Evolutionary conservation across 2,113 vertebrate species (phyloP).

Genomic region (Hypomesus transpacificus): DNA sequence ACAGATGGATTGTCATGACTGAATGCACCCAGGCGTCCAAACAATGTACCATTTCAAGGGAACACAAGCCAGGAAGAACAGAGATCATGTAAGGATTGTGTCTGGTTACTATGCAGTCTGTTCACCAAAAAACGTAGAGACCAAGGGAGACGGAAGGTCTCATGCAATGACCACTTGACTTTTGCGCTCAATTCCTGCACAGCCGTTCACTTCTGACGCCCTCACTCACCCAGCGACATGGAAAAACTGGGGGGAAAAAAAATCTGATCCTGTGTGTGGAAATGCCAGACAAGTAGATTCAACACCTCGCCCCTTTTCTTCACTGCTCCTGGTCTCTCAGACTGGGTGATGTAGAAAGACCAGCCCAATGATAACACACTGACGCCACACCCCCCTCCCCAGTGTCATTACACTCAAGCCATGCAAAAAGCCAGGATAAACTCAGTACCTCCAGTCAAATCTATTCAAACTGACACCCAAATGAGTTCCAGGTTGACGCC

Average conservation of each 20-base stretch:
- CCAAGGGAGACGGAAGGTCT: conserved; percentile 16
- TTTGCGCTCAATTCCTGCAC: conserved; percentile 19
- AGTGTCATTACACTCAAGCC: conserved; percentile 17
- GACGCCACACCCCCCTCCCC: background rate
- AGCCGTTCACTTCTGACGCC: background rate
- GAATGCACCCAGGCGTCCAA: conserved; percentile 20
- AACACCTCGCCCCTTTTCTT: background rate
- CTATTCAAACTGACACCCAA: conserved; percentile 64
- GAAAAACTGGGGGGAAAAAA: background rate
- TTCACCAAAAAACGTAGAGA: background rate
- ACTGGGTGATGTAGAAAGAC: conserved; percentile 7
- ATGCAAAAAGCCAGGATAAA: conserved; percentile 52
- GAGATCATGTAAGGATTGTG: background rate
- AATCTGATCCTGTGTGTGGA: no score
- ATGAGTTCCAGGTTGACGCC: conserved; percentile 48
- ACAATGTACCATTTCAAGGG: background rate
- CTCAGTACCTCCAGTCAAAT: conserved; percentile 56
- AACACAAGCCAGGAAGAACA: background rate
- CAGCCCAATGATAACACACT: background rate
- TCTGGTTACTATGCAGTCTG: conserved; percentile 3
- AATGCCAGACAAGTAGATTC: no score
- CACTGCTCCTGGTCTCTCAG: background rate
- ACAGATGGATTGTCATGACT: conserved; percentile 29
- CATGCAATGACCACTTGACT: conserved; percentile 21
- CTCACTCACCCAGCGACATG: background rate